Conservation (phyloP, 1,140 invertebrate genomes). For the Adoxophyes honmai region DNA sequence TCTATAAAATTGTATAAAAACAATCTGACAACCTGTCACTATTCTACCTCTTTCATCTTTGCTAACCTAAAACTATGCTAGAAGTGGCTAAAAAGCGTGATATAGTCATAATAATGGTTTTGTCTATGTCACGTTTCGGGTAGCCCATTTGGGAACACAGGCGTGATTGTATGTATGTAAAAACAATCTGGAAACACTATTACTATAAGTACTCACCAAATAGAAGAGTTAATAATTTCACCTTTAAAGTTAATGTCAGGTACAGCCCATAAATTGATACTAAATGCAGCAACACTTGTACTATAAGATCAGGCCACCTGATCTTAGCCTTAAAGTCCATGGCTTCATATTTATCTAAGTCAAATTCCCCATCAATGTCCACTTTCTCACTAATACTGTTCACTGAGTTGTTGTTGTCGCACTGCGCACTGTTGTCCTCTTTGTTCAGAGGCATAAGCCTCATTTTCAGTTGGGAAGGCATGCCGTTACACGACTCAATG, state of each 20-base stretch:
- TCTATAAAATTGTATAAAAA: too few species aligned
- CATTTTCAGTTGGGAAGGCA: conserved; percentile 36
- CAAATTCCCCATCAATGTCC: conserved; percentile 46
- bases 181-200: not conserved
- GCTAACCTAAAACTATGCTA: too few species aligned
- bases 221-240: conserved; percentile 81
- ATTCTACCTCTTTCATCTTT: too few species aligned
- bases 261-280: conserved; percentile 85
- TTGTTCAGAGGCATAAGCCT: conserved; percentile 28
- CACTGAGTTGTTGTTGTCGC: conserved; percentile 46
- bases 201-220: conserved; percentile 81
- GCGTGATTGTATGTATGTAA: too few species aligned
- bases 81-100: too few species aligned
- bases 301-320: conserved; percentile 83
- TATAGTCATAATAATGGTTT: too few species aligned
- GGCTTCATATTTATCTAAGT: conserved; percentile 56
- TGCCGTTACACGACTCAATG: conserved; percentile 31
- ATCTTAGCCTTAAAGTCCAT: conserved; percentile 80
- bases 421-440: conserved; percentile 28
- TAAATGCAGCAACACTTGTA: conserved; percentile 82
- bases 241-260: conserved; percentile 79
- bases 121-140: too few species aligned
- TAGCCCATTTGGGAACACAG: too few species aligned
- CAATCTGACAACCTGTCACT: too few species aligned
- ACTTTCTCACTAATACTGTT: conserved; percentile 37